These are phyloP conservation scores for Aquatica leii DNA, from an alignment of 2,888 invertebrate species.

Conservation along the genomic window DNA sequence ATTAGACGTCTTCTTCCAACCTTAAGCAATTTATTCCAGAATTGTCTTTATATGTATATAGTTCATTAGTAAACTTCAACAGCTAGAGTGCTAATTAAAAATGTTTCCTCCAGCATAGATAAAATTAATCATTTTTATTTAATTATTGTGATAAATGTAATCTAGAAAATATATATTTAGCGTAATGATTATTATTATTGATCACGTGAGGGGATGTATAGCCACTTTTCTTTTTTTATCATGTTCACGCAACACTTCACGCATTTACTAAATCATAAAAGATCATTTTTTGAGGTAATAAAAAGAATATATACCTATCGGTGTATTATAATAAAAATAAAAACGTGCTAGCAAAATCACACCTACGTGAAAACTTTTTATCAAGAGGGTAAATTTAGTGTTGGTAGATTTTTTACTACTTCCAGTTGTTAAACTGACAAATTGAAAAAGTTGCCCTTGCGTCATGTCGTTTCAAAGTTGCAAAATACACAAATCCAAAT, in stretches of 20 bases:
- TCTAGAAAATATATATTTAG: too few species aligned
- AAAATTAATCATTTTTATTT: too few species aligned
- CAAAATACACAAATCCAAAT: constrained; percentile 18
- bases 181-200: too few species aligned
- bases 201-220: neutral
- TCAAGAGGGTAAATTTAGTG: constrained; percentile 22
- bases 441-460: constrained; percentile 22
- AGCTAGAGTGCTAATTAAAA: too few species aligned
- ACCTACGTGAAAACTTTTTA: constrained; percentile 21
- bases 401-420: constrained; percentile 24
- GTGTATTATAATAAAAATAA: constrained; percentile 21
- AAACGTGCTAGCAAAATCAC: too few species aligned
- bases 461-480: constrained; percentile 13
- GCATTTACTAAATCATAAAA: constrained; percentile 28
- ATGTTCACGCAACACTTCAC: constrained; percentile 34
- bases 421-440: constrained; percentile 26
- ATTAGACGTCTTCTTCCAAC: too few species aligned
- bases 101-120: neutral
- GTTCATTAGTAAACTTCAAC: too few species aligned
- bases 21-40: too few species aligned
- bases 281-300: constrained; percentile 20
- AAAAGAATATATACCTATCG: constrained; percentile 23
- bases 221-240: constrained; percentile 29
- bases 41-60: too few species aligned
- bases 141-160: too few species aligned